Conservation (phyloP, 2,888 invertebrate genomes). For the Hyppa rectilinea region DNA sequence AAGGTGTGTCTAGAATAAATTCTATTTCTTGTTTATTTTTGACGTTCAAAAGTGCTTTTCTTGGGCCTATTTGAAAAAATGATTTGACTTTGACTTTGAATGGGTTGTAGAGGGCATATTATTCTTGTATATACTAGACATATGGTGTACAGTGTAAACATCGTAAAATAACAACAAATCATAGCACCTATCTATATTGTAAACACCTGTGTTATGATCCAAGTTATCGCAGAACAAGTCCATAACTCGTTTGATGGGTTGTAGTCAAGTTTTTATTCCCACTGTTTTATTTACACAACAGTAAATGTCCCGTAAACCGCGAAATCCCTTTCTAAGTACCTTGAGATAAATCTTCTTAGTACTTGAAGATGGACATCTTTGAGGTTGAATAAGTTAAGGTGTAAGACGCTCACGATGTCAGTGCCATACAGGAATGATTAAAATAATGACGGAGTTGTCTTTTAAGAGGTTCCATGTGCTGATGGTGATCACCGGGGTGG, state of each 20-base stretch:
- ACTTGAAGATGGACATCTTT: constrained; percentile 12
- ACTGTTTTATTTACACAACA: constrained; percentile 58
- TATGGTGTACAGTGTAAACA: neutral
- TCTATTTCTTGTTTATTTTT: no score
- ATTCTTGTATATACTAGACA: no score
- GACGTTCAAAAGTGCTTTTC: no score
- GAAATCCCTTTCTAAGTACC: constrained; percentile 52
- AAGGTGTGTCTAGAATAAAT: no score
- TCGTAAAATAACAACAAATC: constrained; percentile 33
- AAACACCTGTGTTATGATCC: constrained; percentile 38
- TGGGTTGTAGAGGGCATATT: no score
- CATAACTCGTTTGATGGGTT: constrained; percentile 49
- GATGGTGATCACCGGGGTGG: no score
- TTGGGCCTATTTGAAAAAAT: no score
- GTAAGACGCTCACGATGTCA: no score
- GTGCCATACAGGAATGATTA: constrained; percentile 8
- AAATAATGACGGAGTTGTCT: no score
- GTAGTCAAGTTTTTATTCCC: constrained; percentile 54
- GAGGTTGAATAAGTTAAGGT: constrained; percentile 29
- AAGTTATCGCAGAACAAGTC: constrained; percentile 31
- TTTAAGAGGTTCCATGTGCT: no score
- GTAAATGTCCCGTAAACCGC: constrained; percentile 52
- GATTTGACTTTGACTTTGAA: no score
- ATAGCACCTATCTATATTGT: constrained; percentile 1
- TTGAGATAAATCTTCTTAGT: constrained; percentile 50